These are phyloP conservation scores for Pollimyrus isidori DNA, from an alignment of 2,113 vertebrate genomes.

Conservation along the genomic window DNA sequence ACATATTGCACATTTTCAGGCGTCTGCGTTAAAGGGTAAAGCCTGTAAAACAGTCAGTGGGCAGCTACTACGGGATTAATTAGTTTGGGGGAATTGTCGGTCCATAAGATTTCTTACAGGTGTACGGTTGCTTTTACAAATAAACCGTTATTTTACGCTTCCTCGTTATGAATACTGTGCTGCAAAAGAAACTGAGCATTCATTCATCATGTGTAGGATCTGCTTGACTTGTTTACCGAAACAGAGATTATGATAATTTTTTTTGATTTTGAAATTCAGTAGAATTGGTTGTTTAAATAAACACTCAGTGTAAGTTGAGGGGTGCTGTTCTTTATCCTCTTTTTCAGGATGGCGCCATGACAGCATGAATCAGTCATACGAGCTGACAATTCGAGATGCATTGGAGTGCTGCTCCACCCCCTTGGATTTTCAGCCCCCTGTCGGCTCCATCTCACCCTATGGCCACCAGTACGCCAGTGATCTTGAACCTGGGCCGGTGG, in stretches of 20 bases:
- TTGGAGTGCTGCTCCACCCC: slow-evolving; percentile 63
- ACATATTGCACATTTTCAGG: background rate
- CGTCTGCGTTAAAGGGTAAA: background rate
- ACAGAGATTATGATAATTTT: background rate
- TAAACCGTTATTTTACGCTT: background rate
- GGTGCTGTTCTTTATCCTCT: background rate
- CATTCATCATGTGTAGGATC: background rate
- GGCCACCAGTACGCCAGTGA: slow-evolving; percentile 55
- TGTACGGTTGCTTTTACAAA: background rate
- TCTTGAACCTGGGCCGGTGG: slow-evolving; percentile 54
- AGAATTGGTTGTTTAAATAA: background rate
- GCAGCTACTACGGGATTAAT: background rate
- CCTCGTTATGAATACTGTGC: background rate
- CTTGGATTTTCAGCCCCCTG: slow-evolving; percentile 54
- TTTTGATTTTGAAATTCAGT: background rate
- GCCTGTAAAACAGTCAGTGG: background rate
- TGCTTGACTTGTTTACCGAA: background rate
- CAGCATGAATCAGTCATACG: slow-evolving; percentile 77
- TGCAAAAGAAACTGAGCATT: background rate
- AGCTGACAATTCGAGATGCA: slow-evolving; percentile 64
- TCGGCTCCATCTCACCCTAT: slow-evolving; percentile 51
- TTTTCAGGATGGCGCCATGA: slow-evolving; percentile 45
- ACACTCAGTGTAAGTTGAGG: background rate
- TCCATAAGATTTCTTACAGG: background rate
- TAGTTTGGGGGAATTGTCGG: background rate